phyloP scores from a whole-genome alignment of 1,140 invertebrate species.

The Argopecten irradians region DNA sequence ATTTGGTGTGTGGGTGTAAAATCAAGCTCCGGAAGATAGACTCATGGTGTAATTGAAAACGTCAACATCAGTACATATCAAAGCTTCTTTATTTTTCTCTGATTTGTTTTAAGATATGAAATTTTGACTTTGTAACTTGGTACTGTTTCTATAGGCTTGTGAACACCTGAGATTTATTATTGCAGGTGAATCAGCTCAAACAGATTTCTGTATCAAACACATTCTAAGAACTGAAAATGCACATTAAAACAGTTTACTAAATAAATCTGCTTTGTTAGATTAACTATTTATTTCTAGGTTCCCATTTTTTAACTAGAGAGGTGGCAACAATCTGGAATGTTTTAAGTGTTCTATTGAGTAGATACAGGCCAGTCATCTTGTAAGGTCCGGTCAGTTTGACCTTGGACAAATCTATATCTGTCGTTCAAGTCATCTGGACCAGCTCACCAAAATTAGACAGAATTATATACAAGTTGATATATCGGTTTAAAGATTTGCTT shows the following conservation, averaged over 20 bases:
- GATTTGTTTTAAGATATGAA: not conserved
- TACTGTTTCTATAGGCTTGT: not conserved
- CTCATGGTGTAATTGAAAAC: not conserved
- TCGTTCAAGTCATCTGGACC: not conserved
- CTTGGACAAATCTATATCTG: not conserved
- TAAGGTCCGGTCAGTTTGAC: not conserved
- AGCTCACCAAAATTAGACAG: not conserved
- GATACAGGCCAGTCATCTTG: not conserved
- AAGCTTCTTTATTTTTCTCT: not conserved
- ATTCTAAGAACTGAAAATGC: too few species aligned
- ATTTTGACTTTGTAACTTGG: not conserved
- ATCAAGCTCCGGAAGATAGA: not conserved
- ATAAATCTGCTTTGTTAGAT: too few species aligned
- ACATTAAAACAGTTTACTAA: too few species aligned
- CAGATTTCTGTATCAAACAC: too few species aligned
- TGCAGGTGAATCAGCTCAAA: too few species aligned
- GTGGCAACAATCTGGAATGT: too few species aligned
- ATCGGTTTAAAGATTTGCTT: not conserved
- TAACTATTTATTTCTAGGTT: too few species aligned
- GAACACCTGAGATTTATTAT: not conserved
- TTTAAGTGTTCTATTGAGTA: too few species aligned
- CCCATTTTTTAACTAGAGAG: too few species aligned
- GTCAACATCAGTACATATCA: not conserved
- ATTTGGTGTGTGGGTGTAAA: not conserved
- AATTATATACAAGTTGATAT: conserved; percentile 13